Base-by-base conservation (phyloP, 2,797 vertebrate species). In the Yasuhikotakia modesta region DNA sequence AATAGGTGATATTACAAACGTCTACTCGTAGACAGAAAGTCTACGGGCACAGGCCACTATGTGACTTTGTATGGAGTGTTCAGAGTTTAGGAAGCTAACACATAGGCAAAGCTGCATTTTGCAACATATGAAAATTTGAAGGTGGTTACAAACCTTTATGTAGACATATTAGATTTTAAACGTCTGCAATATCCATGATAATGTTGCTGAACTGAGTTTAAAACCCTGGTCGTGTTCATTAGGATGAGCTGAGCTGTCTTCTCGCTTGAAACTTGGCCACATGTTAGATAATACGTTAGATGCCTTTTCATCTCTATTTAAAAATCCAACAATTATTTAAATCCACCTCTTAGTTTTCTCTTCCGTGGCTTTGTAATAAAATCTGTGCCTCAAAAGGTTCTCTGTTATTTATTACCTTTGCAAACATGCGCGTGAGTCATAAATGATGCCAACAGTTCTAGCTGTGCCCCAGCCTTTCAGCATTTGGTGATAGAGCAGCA, bases 361-460 rank as follows among this genome's bases (percentile, higher is more conserved):
- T 32, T 45, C 19, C 50, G 16, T 22, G 4, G 8, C 35, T 7
- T 2, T 43, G 39, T 43, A 64, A 32, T 71, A 55, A 71, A n/a
- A n/a, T 71, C 71, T 39, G 21, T n/a, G n/a, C 43, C 21, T 55
- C 71, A n/a, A n/a, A n/a, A n/a, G 35, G 32, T 68, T 30, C 57
- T n/a, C 35, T 57, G 2, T 52, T 57, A 22, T 71, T 71, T 71
- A 65, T 46, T 71, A 39, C 32, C n/a, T 46, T 65, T 78, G 48
- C 58, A 78, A 71, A 71, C 68, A 70, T 70, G 48, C 39, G 13
- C 39, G 21, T 27, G 67, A 71, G 76, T 55, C 76, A 78, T 78
- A 78, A 71, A 78, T 78, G 58, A 78, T 57, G 48, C 14, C 45
- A 43, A 77, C 66, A 61, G 35, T 8, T 39, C 35, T 39, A 43